Base-by-base conservation (phyloP, 2,113 vertebrate species). In the Leptobrachium leishanense region DNA sequence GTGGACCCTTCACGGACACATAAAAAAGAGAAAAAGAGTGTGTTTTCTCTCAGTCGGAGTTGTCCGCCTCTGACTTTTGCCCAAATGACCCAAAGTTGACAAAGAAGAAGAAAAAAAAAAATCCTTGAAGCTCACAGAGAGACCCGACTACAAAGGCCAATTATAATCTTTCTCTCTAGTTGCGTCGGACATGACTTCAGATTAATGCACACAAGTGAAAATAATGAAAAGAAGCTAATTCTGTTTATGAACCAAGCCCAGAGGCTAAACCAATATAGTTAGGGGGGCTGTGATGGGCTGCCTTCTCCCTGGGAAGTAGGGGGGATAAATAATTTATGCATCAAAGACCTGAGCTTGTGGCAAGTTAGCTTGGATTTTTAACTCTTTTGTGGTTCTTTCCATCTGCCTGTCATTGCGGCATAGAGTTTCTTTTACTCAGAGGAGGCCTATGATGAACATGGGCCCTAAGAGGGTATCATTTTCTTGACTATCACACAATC, bases 161-260 rank as follows among this genome's bases (percentile, higher is more conserved):
- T 81, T 81, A 74, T 81, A 81, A 81, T 74, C 77, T 74, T 20
- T 81, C 78, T 81, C 73, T 68, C 78, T 81, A 81, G 71, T 81
- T 81, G 78, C 68, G 71, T 74, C 68, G 78, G 78, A 81, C 78
- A 81, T 63, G 78, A 81, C 72, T 81, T 81, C 64, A 81, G 71
- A 81, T 74, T 81, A 81, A 68, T 74, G 71, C 78, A 74, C 78
- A 81, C 78, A 74, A 74, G 78, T 81, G 78, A 65, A 74, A 81
- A 81, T 81, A 81, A 81, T 81, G 78, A 81, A 81, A 81, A 81
- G 78, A 81, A 81, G 72, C 78, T 81, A 81, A 81, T 81, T 81
- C 78, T 81, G 78, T 81, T 81, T 81, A 81, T 81, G 78, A 81
- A 81, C 78, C 62, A 54, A 74, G 78, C 78, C 78, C 78, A 81